Evolutionary conservation across 2,113 vertebrate species (phyloP), one percentile per base, ranked within the genome.

Genomic region (Gulo gulo): DNA sequence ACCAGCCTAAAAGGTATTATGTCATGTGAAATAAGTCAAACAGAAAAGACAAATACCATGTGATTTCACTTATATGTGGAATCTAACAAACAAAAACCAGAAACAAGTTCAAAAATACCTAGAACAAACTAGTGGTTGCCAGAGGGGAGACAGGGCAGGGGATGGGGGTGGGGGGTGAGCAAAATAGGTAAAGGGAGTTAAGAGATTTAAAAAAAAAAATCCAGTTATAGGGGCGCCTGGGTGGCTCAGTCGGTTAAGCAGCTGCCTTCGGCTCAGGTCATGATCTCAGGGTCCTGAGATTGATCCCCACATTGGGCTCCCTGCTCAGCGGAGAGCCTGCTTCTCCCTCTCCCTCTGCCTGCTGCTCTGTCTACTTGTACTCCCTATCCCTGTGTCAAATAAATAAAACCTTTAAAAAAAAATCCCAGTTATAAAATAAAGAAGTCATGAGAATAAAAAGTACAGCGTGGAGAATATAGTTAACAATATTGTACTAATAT

Each of bases 301-400:
- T 0, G 18, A 55, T 18, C 18, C 18, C 55, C 6, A 20, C 18
- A 20, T 20, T 6, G 1, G 1, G 55, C 18, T 55, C 55, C 18
- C 18, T 55, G 52, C 52, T 52, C 52, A 52, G 52, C 52, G 4
- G 52, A 52, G 52, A 52, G 52, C 52, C 52, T 52, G 55, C 55
- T 55, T 20, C 55, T 55, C 50, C 15, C 50, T 16, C 15, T 16
- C 50, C 15, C 50, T 52, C 50, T 52, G 50, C 50, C 50, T 52
- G 50, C 50, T 52, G 50, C 50, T 52, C 50, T 52, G 50, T 15
- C 50, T 52, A 52, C 15, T 52, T 52, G 50, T 52, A 55, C 1
- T 55, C 55, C 21, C 20, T 57, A 20, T 57, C 57, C 23, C 20
- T 57, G 20, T 57, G 7, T 21, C 20, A 57, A 57, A 57, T 57